phyloP scores from a whole-genome alignment of 2,113 vertebrate genomes.

The Podarcis raffonei region DNA sequence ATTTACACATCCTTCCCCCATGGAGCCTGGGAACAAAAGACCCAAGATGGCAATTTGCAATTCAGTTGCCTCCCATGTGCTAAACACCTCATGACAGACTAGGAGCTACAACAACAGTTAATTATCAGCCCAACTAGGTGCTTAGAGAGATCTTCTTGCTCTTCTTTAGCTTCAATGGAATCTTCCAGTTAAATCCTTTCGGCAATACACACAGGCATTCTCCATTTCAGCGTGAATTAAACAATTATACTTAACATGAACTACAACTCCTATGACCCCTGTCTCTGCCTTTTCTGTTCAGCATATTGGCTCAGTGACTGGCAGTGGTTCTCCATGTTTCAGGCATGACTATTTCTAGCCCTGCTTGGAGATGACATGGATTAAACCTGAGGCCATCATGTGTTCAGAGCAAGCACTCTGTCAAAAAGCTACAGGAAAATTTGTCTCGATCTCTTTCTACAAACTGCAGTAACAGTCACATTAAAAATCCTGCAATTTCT shows the following conservation, averaged over 20 bases:
- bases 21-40: too few species aligned
- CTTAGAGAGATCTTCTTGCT: too few species aligned
- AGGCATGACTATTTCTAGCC: background rate
- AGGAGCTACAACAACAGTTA: too few species aligned
- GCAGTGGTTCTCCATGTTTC: background rate
- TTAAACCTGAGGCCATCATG: background rate
- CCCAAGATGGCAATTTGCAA: too few species aligned
- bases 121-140: too few species aligned
- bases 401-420: background rate
- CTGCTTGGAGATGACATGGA: background rate
- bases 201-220: too few species aligned
- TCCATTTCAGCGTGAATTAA: too few species aligned
- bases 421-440: background rate
- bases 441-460: background rate
- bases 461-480: background rate
- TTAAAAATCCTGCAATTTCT: slow-evolving; percentile 19
- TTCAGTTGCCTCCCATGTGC: too few species aligned
- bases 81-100: too few species aligned
- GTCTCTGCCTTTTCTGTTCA: background rate
- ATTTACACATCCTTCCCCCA: too few species aligned
- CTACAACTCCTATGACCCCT: background rate
- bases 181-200: too few species aligned
- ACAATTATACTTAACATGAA: background rate
- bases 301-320: background rate
- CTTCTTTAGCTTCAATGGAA: too few species aligned